A percentile compares a stretch with the other conserved stretches of the same genome.
phyloP scores from a whole-genome alignment of 1,140 invertebrate species.

The Mesaphorura yosii region DNA sequence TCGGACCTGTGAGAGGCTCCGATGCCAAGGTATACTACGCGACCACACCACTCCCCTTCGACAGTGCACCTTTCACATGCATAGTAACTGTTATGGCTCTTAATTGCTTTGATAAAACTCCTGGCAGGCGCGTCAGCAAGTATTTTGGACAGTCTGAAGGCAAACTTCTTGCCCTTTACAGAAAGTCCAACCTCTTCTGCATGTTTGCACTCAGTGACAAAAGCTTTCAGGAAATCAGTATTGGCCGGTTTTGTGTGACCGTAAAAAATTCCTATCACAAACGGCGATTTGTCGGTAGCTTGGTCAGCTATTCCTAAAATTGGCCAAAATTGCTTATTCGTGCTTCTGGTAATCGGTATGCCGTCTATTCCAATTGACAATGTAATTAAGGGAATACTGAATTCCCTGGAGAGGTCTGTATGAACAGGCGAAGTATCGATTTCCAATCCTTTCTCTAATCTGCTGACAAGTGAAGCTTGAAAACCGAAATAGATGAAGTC shows the following conservation, averaged over 20 bases:
- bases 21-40: conserved; percentile 27
- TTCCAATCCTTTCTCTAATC: background rate
- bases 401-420: background rate
- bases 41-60: conserved; percentile 27
- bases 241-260: conserved; percentile 5
- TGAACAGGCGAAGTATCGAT: background rate
- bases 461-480: background rate
- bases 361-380: conserved; percentile 17
- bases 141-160: background rate
- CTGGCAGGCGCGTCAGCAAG: conserved; percentile 34
- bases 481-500: conserved; percentile 1
- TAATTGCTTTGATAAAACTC: conserved; percentile 34
- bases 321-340: conserved; percentile 28
- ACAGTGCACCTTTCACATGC: conserved; percentile 35
- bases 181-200: background rate
- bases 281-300: conserved; percentile 28
- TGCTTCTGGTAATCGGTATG: conserved; percentile 17
- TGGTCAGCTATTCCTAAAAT: conserved; percentile 30
- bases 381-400: background rate
- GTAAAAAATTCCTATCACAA: conserved; percentile 24
- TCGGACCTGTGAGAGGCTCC: conserved; percentile 28
- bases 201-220: background rate
- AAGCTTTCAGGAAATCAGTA: conserved; percentile 7
- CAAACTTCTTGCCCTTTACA: background rate
- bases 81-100: conserved; percentile 33